These are phyloP conservation scores for Poeciliopsis retropinna DNA, from an alignment of 2,113 vertebrate species.

Conservation along the genomic window DNA sequence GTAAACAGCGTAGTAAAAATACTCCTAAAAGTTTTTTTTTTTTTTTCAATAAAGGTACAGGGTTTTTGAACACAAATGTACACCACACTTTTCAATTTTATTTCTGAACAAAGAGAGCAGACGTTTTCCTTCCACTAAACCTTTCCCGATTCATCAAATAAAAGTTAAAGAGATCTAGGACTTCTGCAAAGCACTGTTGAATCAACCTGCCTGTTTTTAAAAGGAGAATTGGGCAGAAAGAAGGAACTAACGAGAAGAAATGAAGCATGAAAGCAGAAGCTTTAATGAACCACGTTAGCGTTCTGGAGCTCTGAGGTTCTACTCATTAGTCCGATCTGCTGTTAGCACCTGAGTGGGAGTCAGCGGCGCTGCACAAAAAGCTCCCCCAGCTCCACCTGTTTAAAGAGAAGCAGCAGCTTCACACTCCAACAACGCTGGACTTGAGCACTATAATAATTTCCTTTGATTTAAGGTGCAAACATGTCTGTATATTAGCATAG, in stretches of 20 bases:
- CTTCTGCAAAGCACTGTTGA: background rate
- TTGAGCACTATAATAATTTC: background rate
- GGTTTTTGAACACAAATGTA: background rate
- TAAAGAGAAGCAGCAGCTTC: slow-evolving; percentile 59
- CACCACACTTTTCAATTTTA: background rate
- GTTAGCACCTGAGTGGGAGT: slow-evolving; percentile 65
- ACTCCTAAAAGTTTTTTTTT: too few species aligned
- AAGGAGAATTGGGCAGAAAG: background rate
- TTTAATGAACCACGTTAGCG: slow-evolving; percentile 46
- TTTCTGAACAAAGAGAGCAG: background rate
- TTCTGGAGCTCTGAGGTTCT: slow-evolving; percentile 28
- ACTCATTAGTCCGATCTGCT: slow-evolving; percentile 36
- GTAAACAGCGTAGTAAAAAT: too few species aligned
- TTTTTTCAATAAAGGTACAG: too few species aligned
- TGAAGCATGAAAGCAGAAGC: slow-evolving; percentile 12
- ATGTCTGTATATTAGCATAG: background rate
- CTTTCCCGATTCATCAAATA: background rate
- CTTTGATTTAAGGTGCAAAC: background rate
- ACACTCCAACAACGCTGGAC: background rate
- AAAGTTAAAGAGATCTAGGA: background rate
- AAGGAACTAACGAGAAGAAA: background rate
- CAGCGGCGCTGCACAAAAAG: slow-evolving; percentile 36
- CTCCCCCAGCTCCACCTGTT: slow-evolving; percentile 59
- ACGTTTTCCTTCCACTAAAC: background rate
- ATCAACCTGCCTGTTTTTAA: background rate